These are phyloP conservation scores for Varecia variegata DNA, from an alignment of 2,797 vertebrate genomes.

Conservation along the genomic window DNA sequence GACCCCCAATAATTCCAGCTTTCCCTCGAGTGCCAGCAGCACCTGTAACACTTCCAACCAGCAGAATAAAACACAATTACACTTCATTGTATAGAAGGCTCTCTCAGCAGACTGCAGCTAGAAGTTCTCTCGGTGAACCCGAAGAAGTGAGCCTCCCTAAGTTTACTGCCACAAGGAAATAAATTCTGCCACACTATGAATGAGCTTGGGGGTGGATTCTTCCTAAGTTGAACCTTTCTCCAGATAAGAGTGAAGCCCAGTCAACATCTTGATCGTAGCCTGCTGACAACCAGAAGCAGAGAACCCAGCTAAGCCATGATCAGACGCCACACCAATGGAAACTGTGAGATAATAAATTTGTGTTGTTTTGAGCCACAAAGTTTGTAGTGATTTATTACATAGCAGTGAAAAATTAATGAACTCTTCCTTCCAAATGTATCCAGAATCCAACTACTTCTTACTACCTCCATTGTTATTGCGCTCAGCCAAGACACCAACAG, in stretches of 20 bases:
- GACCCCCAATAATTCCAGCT: neutral
- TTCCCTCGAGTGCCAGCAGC: neutral
- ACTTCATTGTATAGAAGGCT: neutral
- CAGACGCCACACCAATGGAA: neutral
- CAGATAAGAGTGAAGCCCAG: neutral
- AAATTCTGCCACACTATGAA: neutral
- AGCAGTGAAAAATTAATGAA: neutral
- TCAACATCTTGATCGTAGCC: neutral
- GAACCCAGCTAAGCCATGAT: neutral
- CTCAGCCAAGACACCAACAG: too few relatives aligned
- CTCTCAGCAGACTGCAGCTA: neutral
- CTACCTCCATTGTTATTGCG: neutral
- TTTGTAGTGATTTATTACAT: neutral
- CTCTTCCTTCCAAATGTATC: neutral
- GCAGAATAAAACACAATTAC: neutral
- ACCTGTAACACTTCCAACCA: neutral
- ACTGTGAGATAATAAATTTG: neutral
- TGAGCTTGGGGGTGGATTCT: neutral
- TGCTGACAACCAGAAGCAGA: neutral
- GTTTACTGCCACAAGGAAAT: neutral
- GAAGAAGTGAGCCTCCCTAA: neutral
- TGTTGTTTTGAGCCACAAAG: neutral
- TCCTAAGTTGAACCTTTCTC: neutral
- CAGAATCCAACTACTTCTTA: neutral
- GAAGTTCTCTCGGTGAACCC: neutral